Percentiles rank a stretch among this genome's conserved stretches.
Evolutionary conservation across 23 tunicate genomes (phyloP).

Genomic region (Aplidium turbinatum): DNA sequence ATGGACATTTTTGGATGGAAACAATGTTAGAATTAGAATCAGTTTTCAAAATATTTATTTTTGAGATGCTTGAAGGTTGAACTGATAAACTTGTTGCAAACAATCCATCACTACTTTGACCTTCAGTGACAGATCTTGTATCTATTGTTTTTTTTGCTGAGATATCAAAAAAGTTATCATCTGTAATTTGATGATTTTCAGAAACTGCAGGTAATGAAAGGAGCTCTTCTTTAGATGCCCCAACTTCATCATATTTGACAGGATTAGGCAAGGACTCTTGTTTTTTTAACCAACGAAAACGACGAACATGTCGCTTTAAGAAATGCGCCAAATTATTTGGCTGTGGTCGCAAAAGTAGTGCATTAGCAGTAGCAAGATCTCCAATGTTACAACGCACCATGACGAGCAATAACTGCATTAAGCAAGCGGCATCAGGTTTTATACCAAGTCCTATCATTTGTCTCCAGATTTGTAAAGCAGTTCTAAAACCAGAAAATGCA

Average conservation of each 20-base stretch:
- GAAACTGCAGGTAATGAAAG: neutral
- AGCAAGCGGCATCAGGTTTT: conserved; percentile 42
- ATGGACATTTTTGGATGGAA: conserved; percentile 44
- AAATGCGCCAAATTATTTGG: conserved; percentile 28
- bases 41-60: neutral
- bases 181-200: too few species aligned
- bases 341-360: neutral
- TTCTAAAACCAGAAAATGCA: conserved; percentile 45
- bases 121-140: neutral
- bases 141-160: neutral
- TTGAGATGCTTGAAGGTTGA: neutral
- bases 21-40: neutral
- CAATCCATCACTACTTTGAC: neutral
- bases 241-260: neutral
- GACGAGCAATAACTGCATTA: conserved; percentile 48
- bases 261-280: conserved; percentile 49
- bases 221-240: neutral
- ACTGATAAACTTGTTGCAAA: conserved; percentile 3
- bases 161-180: neutral
- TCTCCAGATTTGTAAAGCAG: conserved; percentile 70
- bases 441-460: conserved; percentile 42
- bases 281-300: conserved; percentile 68
- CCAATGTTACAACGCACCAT: conserved; percentile 56
- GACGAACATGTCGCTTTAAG: conserved; percentile 43
- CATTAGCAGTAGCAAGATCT: conserved; percentile 36